Evolutionary conservation across 1,140 invertebrate genomes (phyloP).

Genomic region (Aphidius gifuensis): DNA sequence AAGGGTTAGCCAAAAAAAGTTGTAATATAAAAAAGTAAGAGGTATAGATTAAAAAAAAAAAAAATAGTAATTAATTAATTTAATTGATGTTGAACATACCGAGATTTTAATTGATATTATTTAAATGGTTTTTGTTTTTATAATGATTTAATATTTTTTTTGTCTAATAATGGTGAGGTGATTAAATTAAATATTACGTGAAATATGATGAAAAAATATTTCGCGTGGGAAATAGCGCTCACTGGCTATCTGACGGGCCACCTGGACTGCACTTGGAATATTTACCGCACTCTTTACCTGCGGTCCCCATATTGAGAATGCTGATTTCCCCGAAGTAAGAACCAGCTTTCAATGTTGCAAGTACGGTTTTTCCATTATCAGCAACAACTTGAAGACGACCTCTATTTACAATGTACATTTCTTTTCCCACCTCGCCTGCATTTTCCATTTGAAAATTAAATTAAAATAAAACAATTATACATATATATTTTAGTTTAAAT

Average conservation of each 20-base stretch:
- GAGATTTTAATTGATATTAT: no score
- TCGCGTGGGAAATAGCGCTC: slow-evolving; percentile 37
- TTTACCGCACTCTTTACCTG: slow-evolving; percentile 94
- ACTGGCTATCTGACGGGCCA: slow-evolving; percentile 45
- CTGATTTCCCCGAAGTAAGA: slow-evolving; percentile 99
- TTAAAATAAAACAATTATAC: neutral
- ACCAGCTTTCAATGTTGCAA: slow-evolving; percentile 94
- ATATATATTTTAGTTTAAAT: no score
- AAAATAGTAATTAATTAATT: no score
- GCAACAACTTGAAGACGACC: slow-evolving; percentile 94
- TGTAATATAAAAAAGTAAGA: no score
- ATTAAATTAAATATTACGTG: slow-evolving; percentile 51
- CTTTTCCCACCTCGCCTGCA: slow-evolving; percentile 95
- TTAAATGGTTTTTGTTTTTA: no score
- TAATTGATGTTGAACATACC: no score
- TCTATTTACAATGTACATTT: slow-evolving; percentile 99
- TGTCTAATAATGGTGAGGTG: slow-evolving; percentile 10
- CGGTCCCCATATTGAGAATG: slow-evolving; percentile 99
- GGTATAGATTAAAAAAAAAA: no score
- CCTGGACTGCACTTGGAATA: slow-evolving; percentile 66
- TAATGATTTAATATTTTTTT: no score
- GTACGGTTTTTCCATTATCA: slow-evolving; percentile 93
- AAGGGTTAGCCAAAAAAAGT: no score
- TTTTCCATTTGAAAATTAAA: slow-evolving; percentile 21
- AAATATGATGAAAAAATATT: slow-evolving; percentile 44